Percentiles rank a stretch among this genome's conserved stretches.
Conservation (phyloP, 2,888 invertebrate species). For the Oscheius sp. region DNA sequence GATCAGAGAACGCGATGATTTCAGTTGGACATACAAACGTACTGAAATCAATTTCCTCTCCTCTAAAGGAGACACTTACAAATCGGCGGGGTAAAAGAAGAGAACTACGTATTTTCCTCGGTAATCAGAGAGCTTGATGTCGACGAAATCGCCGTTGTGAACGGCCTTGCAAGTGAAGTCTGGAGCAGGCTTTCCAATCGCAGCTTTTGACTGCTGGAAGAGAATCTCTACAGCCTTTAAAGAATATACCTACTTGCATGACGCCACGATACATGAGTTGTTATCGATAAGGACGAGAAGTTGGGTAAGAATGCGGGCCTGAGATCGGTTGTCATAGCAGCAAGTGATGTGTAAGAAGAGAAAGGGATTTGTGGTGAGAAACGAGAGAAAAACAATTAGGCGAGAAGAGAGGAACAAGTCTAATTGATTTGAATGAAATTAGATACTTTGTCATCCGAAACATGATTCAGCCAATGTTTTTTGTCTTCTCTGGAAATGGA, state of each 20-base stretch:
- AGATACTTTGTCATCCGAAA: background rate
- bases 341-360: background rate
- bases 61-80: conserved; percentile 34
- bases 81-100: conserved; percentile 73
- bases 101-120: conserved; percentile 72
- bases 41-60: conserved; percentile 72
- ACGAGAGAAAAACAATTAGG: background rate
- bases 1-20: conserved; percentile 96
- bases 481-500: no score
- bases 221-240: background rate
- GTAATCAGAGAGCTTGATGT: conserved; percentile 65
- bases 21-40: conserved; percentile 83
- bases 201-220: conserved; percentile 49
- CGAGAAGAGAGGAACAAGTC: background rate
- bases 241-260: conserved; percentile 8
- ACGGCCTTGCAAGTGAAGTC: conserved; percentile 69
- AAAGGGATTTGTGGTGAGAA: background rate
- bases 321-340: conserved; percentile 26
- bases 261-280: conserved; percentile 26
- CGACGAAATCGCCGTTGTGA: conserved; percentile 69
- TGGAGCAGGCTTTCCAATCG: conserved; percentile 71
- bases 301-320: conserved; percentile 7
- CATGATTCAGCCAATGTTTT: conserved; percentile 13
- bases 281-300: background rate
- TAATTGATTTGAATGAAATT: conserved; percentile 1